Evolutionary conservation across 1,140 invertebrate genomes (phyloP), one percentile per base, ranked within the genome.

Genomic region (Nixonia krombeini): DNA sequence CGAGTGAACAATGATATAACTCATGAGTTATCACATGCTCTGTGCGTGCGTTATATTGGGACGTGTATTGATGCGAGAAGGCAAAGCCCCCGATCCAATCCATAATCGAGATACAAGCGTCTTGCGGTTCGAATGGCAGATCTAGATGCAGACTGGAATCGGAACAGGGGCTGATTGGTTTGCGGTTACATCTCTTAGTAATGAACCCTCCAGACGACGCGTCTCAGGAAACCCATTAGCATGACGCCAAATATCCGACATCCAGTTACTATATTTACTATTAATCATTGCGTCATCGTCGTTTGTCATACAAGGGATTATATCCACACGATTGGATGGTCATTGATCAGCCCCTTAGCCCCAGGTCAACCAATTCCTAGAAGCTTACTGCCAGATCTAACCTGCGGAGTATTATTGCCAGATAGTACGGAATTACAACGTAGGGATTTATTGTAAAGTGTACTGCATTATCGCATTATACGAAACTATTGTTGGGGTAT

Each of bases 171-270:
- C 72, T 77, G 82, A 84, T 83, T 82, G 82, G 80, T 83, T 83
- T 81, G 82, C 71, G 82, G 82, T 83, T 74, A 73, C 81, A 80
- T 84, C 81, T 79, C 78, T 81, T 82, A 75, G 76, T 83, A 83
- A 84, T 84, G 81, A 83, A 81, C 75, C 75, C 65, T 75, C 74
- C 80, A 81, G 82, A 82, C 81, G 81, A 70, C 74, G 75, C 76
- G 75, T 83, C 81, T 83, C 81, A 77, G 81, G 79, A 76, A 83
- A 82, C 59, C 80, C 81, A 83, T 82, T 82, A 82, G 75, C 70
- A 37, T 68, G 61, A 77, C 75, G 79, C 77, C 74, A 78, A 82
- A 80, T 72, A 78, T 68, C 70, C 16, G 51, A 18, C 51, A 57
- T 70, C 53, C 59, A 64, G 66, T 56, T 64, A 59, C 66, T 70